phyloP scores from a whole-genome alignment of 1,140 invertebrate species.

The Amphibalanus amphitrite region DNA sequence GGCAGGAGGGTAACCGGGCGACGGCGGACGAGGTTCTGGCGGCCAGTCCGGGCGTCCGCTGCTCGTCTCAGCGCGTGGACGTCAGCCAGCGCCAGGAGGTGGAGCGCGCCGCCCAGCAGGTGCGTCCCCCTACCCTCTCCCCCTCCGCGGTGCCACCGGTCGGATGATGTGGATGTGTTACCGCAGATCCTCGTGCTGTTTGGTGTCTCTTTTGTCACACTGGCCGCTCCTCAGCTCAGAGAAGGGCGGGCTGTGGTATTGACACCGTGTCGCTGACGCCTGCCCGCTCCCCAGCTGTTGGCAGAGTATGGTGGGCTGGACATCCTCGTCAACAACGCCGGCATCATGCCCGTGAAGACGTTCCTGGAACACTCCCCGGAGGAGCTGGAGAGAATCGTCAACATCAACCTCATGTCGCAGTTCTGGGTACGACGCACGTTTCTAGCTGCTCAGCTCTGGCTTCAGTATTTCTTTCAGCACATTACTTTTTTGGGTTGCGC shows the following conservation, averaged over 20 bases:
- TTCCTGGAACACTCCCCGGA: constrained; percentile 43
- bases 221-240: too few species aligned
- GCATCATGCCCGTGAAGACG: constrained; percentile 60
- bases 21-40: neutral
- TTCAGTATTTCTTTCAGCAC: too few species aligned
- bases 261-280: too few species aligned
- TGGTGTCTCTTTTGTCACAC: too few species aligned
- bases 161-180: too few species aligned
- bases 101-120: constrained; percentile 12
- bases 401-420: constrained; percentile 61
- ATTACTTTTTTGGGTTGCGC: too few species aligned
- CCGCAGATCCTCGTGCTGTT: too few species aligned
- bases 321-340: constrained; percentile 71
- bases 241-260: too few species aligned
- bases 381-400: constrained; percentile 48
- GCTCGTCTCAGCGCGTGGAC: constrained; percentile 1
- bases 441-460: too few species aligned
- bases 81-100: constrained; percentile 10
- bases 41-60: neutral
- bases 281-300: constrained; percentile 17
- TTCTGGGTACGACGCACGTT: constrained; percentile 41
- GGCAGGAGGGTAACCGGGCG: neutral
- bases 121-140: neutral
- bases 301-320: constrained; percentile 38
- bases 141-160: too few species aligned